Evolutionary conservation across 2,888 invertebrate genomes (phyloP).

Genomic region (Eristalis tenax): DNA sequence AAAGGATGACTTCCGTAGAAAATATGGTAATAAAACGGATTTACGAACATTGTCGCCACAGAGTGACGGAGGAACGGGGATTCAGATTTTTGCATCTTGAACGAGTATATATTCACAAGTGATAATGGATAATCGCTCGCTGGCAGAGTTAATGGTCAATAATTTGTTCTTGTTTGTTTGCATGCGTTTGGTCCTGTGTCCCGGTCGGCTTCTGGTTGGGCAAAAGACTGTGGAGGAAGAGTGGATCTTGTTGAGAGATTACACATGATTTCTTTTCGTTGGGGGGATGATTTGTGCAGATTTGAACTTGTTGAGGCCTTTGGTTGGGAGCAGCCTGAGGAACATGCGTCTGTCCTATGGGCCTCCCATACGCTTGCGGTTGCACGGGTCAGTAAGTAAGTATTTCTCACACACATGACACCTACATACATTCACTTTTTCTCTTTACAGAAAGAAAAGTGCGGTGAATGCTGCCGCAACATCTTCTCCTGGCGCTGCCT

Average conservation of each 20-base stretch:
- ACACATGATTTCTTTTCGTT: not conserved
- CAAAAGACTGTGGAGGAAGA: not conserved
- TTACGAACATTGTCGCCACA: slow-evolving; percentile 51
- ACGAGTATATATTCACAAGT: slow-evolving; percentile 19
- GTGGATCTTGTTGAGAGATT: not conserved
- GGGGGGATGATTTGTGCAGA: not conserved
- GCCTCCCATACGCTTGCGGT: too few species aligned
- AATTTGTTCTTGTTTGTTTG: slow-evolving; percentile 18
- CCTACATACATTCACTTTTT: too few species aligned
- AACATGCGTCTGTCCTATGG: too few species aligned
- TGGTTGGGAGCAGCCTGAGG: too few species aligned
- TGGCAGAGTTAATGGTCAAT: slow-evolving; percentile 48
- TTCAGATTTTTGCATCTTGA: slow-evolving; percentile 35
- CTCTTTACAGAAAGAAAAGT: too few species aligned
- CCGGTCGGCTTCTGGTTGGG: not conserved
- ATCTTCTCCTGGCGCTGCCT: too few species aligned
- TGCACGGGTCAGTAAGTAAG: too few species aligned
- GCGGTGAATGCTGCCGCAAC: too few species aligned
- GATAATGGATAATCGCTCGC: slow-evolving; percentile 47
- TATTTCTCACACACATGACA: too few species aligned
- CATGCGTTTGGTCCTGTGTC: not conserved
- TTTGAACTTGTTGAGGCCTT: not conserved
- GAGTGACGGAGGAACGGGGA: not conserved
- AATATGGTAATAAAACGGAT: slow-evolving; percentile 64
- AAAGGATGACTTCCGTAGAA: slow-evolving; percentile 24